A percentile compares a stretch with the other conserved stretches of the same genome.
Conservation (phyloP, 2,797 vertebrate species). For the Megaceryle alcyon region DNA sequence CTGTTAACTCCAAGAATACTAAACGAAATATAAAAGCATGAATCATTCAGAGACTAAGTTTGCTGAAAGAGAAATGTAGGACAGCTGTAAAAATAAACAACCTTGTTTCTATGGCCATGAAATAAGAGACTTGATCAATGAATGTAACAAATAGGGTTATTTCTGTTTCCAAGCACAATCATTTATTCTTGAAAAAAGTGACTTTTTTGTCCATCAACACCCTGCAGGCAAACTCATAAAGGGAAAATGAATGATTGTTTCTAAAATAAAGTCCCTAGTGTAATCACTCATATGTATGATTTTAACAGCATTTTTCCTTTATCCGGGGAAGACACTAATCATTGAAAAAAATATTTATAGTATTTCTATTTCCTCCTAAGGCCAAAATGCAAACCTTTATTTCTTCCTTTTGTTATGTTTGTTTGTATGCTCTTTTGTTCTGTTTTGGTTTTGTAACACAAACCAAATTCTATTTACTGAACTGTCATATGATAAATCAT, state of each 20-base stretch:
- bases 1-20: neutral
- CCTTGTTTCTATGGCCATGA: neutral
- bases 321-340: neutral
- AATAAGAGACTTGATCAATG: neutral
- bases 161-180: neutral
- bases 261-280: neutral
- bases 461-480: constrained; percentile 1
- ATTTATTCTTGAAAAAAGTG: neutral
- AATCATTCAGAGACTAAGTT: neutral
- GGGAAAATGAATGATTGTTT: neutral
- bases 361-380: neutral
- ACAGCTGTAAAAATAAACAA: neutral
- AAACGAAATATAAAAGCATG: neutral
- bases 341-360: neutral
- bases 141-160: neutral
- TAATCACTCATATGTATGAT: neutral
- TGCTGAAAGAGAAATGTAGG: neutral
- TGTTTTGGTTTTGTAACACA: neutral
- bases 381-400: neutral
- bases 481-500: neutral
- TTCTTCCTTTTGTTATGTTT: neutral
- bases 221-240: neutral
- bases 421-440: neutral
- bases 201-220: neutral
- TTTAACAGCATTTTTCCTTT: neutral